A percentile compares a stretch with the other conserved stretches of the same genome.
phyloP scores from a whole-genome alignment of 2,797 vertebrate species.

The Vireo griseus region DNA sequence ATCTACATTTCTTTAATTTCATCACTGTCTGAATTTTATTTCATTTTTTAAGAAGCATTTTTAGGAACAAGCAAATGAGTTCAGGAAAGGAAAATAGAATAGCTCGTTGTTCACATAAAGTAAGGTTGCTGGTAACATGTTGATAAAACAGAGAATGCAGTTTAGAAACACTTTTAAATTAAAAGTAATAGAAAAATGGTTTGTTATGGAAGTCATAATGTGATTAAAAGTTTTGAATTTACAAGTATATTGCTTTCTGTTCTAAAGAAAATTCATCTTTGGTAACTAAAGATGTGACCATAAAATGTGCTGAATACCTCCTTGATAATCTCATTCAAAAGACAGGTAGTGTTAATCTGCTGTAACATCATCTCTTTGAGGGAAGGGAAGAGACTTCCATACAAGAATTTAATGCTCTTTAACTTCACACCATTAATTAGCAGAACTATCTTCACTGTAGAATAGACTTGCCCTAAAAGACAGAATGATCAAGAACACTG shows the following conservation, averaged over 20 bases:
- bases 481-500: not conserved
- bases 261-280: not conserved
- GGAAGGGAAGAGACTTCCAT: not conserved
- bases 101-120: not conserved
- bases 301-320: not conserved
- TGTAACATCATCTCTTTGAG: not conserved
- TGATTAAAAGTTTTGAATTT: not conserved
- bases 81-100: not conserved
- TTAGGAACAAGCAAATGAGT: not conserved
- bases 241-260: not conserved
- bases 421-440: not conserved
- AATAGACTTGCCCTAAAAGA: not conserved
- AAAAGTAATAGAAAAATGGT: not conserved
- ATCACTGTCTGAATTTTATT: not conserved
- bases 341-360: not conserved
- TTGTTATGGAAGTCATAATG: not conserved
- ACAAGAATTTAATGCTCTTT: not conserved
- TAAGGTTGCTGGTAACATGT: not conserved
- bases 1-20: not conserved
- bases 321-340: not conserved
- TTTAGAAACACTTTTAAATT: not conserved
- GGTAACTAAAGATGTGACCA: not conserved
- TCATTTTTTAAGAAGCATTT: not conserved
- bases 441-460: not conserved
- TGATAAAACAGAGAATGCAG: not conserved